A percentile compares a stretch with the other conserved stretches of the same genome.
Conservation (phyloP, 1,140 invertebrate genomes). For the Babylonia areolata region DNA sequence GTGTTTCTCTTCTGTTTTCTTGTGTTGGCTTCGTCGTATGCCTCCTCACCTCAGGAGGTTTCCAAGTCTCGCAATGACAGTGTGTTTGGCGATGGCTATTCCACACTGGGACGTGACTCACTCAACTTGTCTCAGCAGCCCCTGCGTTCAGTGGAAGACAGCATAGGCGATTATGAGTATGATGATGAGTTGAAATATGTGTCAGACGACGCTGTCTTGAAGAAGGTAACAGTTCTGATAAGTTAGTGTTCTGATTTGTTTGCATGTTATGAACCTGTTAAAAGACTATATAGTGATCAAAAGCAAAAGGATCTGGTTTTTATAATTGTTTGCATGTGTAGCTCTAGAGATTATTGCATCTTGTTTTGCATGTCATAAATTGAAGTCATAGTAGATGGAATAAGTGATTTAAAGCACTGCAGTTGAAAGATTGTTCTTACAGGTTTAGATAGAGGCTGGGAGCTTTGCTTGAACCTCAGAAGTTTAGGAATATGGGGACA, state of each 20-base stretch:
- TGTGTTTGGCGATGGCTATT: conserved; percentile 59
- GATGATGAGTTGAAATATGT: conserved; percentile 64
- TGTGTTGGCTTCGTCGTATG: conserved; percentile 16
- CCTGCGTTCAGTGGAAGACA: conserved; percentile 59
- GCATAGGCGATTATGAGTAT: conserved; percentile 64
- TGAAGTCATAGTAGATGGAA: not conserved
- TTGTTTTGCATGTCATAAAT: not conserved
- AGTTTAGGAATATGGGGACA: not conserved
- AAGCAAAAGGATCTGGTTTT: not conserved
- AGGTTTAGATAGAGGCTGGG: not conserved
- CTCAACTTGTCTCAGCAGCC: conserved; percentile 44
- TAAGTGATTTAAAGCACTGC: not conserved
- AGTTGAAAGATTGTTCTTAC: not conserved
- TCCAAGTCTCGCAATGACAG: conserved; percentile 57
- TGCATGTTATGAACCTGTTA: not conserved
- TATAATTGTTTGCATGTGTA: not conserved
- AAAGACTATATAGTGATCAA: not conserved
- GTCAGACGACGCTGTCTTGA: conserved; percentile 56
- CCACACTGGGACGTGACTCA: conserved; percentile 59
- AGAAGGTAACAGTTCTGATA: conserved; percentile 60
- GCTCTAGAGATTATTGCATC: not conserved
- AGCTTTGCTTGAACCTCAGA: not conserved
- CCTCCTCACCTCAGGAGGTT: conserved; percentile 41
- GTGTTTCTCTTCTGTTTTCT: no score
- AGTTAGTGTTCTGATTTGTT: not conserved